phyloP scores from a whole-genome alignment of 2,888 invertebrate genomes.

The Microctonus hyperodae region DNA sequence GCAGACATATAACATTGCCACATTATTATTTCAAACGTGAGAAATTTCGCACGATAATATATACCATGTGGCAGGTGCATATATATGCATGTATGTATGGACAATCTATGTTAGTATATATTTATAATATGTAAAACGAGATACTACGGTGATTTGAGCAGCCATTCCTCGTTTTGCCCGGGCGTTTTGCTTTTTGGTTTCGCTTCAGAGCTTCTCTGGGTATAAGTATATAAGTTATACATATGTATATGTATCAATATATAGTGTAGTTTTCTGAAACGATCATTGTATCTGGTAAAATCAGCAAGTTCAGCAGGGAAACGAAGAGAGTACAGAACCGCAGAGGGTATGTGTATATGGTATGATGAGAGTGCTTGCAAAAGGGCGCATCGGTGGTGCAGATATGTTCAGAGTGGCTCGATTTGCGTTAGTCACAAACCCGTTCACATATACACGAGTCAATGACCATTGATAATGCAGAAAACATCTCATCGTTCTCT shows the following conservation, averaged over 20 bases:
- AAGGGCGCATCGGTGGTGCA: not conserved
- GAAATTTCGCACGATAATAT: conserved; percentile 32
- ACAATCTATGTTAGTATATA: not conserved
- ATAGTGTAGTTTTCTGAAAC: not conserved
- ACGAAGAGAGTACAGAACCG: conserved; percentile 19
- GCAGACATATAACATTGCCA: conserved; percentile 18
- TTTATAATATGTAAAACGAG: conserved; percentile 9
- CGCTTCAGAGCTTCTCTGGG: conserved; percentile 24
- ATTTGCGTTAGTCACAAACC: conserved; percentile 45
- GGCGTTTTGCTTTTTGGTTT: conserved; percentile 25
- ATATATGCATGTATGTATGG: not conserved
- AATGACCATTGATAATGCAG: conserved; percentile 23
- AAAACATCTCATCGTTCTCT: conserved; percentile 28
- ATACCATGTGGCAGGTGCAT: not conserved
- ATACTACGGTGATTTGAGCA: conserved; percentile 12
- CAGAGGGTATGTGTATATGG: not conserved
- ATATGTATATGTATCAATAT: conserved; percentile 12
- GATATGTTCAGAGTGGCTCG: conserved; percentile 40
- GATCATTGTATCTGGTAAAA: conserved; percentile 15
- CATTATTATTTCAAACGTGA: conserved; percentile 31
- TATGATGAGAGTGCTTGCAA: conserved; percentile 9
- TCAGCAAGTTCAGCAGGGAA: conserved; percentile 29
- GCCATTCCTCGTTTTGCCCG: conserved; percentile 10
- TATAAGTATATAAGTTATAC: conserved; percentile 5
- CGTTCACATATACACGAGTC: conserved; percentile 15